Percentiles rank a stretch among this genome's conserved stretches.
phyloP scores from a whole-genome alignment of 2,888 invertebrate species.

The Folsomia candida region DNA sequence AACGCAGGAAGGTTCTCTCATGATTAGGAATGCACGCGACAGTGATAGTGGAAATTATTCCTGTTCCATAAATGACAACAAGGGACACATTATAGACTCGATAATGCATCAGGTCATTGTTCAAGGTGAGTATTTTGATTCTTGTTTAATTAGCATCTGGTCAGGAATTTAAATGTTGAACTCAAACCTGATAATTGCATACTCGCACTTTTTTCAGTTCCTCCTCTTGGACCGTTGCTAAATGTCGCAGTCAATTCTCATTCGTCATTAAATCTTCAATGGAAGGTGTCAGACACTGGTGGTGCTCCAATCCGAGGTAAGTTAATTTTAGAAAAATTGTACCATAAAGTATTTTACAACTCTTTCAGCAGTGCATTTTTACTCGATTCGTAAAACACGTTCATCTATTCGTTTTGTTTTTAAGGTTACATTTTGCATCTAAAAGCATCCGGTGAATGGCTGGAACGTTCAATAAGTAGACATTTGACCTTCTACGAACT shows the following conservation, averaged over 20 bases:
- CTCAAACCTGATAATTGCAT: neutral
- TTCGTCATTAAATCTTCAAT: slow-evolving; percentile 70
- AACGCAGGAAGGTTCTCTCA: slow-evolving; percentile 57
- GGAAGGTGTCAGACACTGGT: slow-evolving; percentile 70
- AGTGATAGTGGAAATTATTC: slow-evolving; percentile 61
- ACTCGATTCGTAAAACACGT: too few species aligned
- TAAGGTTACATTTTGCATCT: slow-evolving; percentile 68
- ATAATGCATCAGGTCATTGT: slow-evolving; percentile 60
- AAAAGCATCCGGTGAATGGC: slow-evolving; percentile 64
- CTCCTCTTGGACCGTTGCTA: slow-evolving; percentile 70
- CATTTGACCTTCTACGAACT: slow-evolving; percentile 67
- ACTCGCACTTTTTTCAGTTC: slow-evolving; percentile 60
- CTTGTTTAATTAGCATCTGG: neutral
- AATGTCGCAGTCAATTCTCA: slow-evolving; percentile 74
- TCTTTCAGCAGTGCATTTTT: too few species aligned
- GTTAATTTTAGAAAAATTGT: too few species aligned
- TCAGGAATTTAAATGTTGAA: neutral
- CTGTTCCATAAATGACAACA: slow-evolving; percentile 58
- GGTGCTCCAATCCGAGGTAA: slow-evolving; percentile 68
- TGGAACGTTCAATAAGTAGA: slow-evolving; percentile 65
- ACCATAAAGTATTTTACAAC: too few species aligned
- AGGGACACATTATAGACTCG: slow-evolving; percentile 57
- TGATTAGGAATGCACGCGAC: slow-evolving; percentile 51
- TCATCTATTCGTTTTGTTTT: too few species aligned
- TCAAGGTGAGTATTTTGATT: slow-evolving; percentile 56